phyloP scores from a whole-genome alignment of 2,113 vertebrate species.

The Pampusana beccarii region DNA sequence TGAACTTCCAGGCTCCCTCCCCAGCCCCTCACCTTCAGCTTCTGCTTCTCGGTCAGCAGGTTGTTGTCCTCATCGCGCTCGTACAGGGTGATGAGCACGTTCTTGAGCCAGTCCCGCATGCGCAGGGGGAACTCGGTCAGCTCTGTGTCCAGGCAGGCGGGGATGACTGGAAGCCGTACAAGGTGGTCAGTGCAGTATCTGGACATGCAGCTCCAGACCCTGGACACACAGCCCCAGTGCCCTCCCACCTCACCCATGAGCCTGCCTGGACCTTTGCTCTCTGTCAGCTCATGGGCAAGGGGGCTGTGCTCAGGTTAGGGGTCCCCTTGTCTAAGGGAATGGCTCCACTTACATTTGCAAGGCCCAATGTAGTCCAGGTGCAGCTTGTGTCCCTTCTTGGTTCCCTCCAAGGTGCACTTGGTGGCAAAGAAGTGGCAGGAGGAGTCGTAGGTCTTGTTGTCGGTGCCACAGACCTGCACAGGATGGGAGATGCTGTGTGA shows the following conservation, averaged over 20 bases:
- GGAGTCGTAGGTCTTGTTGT: conserved; percentile 98
- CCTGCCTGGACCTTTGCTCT: not conserved
- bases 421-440: conserved; percentile 98
- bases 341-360: conserved; percentile 90
- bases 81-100: conserved; percentile 94
- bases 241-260: not conserved
- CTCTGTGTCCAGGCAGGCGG: conserved; percentile 89
- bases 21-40: conserved; percentile 84
- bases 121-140: conserved; percentile 95
- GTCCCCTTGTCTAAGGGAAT: not conserved
- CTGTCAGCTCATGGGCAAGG: not conserved
- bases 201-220: not conserved
- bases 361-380: conserved; percentile 98
- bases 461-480: conserved; percentile 90
- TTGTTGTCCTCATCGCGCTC: conserved; percentile 94
- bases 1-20: not conserved
- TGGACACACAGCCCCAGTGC: fast-evolving
- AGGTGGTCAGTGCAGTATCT: not conserved
- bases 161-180: conserved; percentile 79
- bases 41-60: conserved; percentile 97
- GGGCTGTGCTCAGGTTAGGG: not conserved
- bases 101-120: conserved; percentile 99
- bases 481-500: not conserved
- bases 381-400: conserved; percentile 99
- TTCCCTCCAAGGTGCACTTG: conserved; percentile 97